Evolutionary conservation across 2,797 vertebrate genomes (phyloP), one percentile per base, ranked within the genome.

Genomic region (Xenentodon cancila): DNA sequence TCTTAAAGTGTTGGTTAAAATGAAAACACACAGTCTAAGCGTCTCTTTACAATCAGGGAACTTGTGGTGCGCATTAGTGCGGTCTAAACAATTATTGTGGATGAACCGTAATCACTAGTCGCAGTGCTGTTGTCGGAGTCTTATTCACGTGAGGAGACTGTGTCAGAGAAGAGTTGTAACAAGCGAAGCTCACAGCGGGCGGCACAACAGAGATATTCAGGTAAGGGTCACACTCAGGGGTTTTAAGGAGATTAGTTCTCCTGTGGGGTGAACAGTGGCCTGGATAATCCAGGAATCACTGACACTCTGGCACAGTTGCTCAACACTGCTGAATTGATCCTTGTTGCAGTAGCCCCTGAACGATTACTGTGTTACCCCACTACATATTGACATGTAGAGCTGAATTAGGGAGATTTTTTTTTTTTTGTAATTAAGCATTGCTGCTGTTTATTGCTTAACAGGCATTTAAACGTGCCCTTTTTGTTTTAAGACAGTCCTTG

Each of bases 241-340:
- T 57, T 81, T 71, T 67, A 82, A 75, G 55, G 52, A 61, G 45
- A 50, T 81, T 80, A 82, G 51, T 48, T 40, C 17, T 68, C 20
- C 17, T n/a, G 17, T 51, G 37, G 53, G 66, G 64, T 63, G 64
- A 84, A 60, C 44, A 55, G 42, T 74, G 54, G 63, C 69, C 40
- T 49, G 20, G 56, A 48, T 87, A 84, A 84, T 86, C 79, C 66
- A 62, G 53, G 50, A 80, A 55, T 65, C 84, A 74, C 59, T 59
- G 56, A 72, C 71, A 68, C 57, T 22, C 48, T 68, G 52, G 53
- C 59, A 50, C 57, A 21, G 3, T 40, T 61, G 40, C 43, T 55
- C 52, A 34, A 54, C 32, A 18, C 42, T 7, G 6, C 32, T 20
- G 0, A 8, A 48, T 34, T 43, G n/a, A 20, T 55, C 8, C 22